phyloP scores from a whole-genome alignment of 2,888 invertebrate species.

The Heliconius ethilla region DNA sequence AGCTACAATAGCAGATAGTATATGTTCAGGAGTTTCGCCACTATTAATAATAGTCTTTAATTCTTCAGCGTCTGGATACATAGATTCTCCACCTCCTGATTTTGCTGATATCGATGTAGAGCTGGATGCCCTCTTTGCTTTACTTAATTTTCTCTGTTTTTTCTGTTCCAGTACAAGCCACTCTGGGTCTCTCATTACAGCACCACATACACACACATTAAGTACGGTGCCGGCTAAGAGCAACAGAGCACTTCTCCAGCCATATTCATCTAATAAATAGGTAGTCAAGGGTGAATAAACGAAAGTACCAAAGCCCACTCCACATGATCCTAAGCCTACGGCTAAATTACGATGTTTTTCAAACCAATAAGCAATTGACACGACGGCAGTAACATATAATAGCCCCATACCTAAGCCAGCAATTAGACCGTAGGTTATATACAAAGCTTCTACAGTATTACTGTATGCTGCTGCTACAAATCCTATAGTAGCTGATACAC shows the following conservation, averaged over 20 bases:
- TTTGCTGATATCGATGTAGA: conserved; percentile 77
- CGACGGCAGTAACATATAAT: conserved; percentile 94
- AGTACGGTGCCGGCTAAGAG: conserved; percentile 91
- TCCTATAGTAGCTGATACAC: conserved; percentile 86
- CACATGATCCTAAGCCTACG: conserved; percentile 93
- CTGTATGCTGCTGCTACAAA: conserved; percentile 88
- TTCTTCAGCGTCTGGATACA: conserved; percentile 85
- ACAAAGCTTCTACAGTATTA: conserved; percentile 88
- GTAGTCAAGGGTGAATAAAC: conserved; percentile 92
- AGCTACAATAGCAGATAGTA: conserved; percentile 83
- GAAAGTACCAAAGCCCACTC: conserved; percentile 94
- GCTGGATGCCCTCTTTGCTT: conserved; percentile 79
- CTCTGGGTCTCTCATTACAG: conserved; percentile 93
- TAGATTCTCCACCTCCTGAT: conserved; percentile 77
- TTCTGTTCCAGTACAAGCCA: conserved; percentile 88
- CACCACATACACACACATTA: conserved; percentile 92
- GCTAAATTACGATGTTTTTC: conserved; percentile 93
- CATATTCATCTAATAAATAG: conserved; percentile 87
- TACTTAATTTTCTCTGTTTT: conserved; percentile 77
- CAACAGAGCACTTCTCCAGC: conserved; percentile 91
- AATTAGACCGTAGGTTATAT: conserved; percentile 91
- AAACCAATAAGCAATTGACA: conserved; percentile 96
- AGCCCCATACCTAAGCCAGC: conserved; percentile 92
- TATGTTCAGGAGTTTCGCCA: conserved; percentile 85
- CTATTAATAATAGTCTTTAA: conserved; percentile 86